Conservation (phyloP, 2,113 vertebrate species). For the Megaceryle torquata region DNA sequence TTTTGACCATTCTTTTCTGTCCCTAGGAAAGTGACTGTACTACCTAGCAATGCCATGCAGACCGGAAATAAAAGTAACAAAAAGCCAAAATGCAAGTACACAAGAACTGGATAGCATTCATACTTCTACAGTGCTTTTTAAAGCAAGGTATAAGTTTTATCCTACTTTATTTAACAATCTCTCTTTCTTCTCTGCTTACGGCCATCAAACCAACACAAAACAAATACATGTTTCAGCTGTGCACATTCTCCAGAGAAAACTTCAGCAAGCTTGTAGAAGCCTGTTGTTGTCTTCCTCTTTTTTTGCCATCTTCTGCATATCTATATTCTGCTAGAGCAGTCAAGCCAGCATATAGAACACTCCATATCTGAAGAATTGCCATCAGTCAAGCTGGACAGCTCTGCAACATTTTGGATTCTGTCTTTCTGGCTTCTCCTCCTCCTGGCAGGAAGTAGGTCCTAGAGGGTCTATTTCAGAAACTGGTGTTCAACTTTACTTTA, state of each 20-base stretch:
- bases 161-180: background rate
- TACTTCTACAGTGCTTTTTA: background rate
- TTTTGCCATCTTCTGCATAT: background rate
- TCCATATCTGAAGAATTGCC: background rate
- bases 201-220: background rate
- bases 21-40: rapidly evolving
- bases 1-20: background rate
- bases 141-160: background rate
- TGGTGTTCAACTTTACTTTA: background rate
- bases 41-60: background rate
- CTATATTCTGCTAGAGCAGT: background rate
- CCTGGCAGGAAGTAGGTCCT: background rate
- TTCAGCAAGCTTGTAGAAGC: background rate
- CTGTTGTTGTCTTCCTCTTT: background rate
- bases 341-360: background rate
- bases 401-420: background rate
- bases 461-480: background rate
- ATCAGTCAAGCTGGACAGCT: background rate
- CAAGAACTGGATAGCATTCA: background rate
- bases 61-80: background rate
- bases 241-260: background rate
- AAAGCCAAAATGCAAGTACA: background rate
- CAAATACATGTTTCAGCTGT: background rate
- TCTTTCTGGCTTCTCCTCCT: background rate
- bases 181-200: background rate